Conservation (phyloP, 2,113 vertebrate genomes). For the Oenanthe oenanthe region DNA sequence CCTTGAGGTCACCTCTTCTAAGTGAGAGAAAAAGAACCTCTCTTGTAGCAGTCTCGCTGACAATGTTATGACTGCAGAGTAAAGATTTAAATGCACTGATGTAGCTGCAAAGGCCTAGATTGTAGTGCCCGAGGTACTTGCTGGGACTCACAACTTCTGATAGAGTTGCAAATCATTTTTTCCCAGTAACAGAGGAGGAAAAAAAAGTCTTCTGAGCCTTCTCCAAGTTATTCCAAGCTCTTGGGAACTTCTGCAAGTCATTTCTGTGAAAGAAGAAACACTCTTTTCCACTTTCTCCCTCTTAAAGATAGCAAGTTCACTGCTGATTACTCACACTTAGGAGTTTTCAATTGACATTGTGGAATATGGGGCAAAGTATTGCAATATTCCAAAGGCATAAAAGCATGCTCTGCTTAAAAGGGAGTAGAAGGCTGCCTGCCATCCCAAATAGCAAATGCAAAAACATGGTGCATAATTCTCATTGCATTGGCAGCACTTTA, state of each 20-base stretch:
- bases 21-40: background rate
- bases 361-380: background rate
- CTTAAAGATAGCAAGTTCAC: background rate
- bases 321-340: slow-evolving; percentile 1
- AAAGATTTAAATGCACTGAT: background rate
- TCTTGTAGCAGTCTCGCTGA: background rate
- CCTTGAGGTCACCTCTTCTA: background rate
- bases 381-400: background rate
- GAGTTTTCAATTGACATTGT: background rate
- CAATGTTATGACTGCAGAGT: background rate
- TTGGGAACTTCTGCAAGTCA: background rate
- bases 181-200: background rate
- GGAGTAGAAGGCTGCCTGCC: background rate
- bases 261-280: background rate
- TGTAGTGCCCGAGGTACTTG: background rate
- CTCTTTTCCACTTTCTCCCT: background rate
- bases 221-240: background rate
- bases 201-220: background rate
- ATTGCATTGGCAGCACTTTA: background rate
- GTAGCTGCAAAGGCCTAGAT: background rate
- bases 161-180: background rate
- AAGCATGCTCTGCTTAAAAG: background rate
- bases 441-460: background rate
- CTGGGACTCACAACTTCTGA: background rate
- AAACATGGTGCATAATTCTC: background rate